Percentiles rank a stretch among this genome's conserved stretches.
These are phyloP conservation scores for Onchidella celtica DNA, from an alignment of 2,888 invertebrate genomes.

Conservation along the genomic window DNA sequence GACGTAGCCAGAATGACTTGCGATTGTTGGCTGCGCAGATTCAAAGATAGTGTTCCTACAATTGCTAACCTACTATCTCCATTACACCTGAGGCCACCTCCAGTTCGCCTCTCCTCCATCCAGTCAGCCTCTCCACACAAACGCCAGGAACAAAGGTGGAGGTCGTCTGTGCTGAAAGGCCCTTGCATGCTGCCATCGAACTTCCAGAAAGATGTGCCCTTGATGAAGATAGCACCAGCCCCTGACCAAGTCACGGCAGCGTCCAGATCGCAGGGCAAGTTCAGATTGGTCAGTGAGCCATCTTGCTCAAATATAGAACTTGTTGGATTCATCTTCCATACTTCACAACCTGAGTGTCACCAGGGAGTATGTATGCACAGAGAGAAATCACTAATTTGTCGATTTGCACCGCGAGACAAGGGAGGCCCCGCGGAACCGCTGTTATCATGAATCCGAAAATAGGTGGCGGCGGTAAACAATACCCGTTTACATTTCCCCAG, in stretches of 20 bases:
- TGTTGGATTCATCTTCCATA: constrained; percentile 1
- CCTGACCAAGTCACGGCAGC: constrained; percentile 16
- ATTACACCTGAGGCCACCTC: constrained; percentile 33
- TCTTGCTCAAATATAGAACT: constrained; percentile 1
- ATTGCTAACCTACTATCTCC: constrained; percentile 49
- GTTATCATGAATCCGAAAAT: no score
- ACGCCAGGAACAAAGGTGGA: constrained; percentile 51
- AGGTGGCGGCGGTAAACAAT: no score
- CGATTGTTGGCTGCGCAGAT: no score
- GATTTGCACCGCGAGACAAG: no score
- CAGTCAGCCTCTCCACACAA: constrained; percentile 47
- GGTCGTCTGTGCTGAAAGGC: constrained; percentile 35
- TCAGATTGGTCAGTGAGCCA: neutral
- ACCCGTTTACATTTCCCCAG: no score
- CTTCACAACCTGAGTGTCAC: constrained; percentile 21
- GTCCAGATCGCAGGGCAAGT: constrained; percentile 41
- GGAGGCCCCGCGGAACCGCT: no score
- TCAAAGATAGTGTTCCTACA: no score
- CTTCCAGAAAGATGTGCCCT: constrained; percentile 36
- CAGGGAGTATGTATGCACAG: no score
- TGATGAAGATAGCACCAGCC: neutral
- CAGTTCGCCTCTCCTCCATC: constrained; percentile 5
- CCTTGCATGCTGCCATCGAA: neutral
- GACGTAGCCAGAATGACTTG: no score
- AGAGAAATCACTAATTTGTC: no score